Percentiles rank a stretch among this genome's conserved stretches.
These are phyloP conservation scores for Chloroceryle inda DNA, from an alignment of 2,797 vertebrate species.

Conservation along the genomic window DNA sequence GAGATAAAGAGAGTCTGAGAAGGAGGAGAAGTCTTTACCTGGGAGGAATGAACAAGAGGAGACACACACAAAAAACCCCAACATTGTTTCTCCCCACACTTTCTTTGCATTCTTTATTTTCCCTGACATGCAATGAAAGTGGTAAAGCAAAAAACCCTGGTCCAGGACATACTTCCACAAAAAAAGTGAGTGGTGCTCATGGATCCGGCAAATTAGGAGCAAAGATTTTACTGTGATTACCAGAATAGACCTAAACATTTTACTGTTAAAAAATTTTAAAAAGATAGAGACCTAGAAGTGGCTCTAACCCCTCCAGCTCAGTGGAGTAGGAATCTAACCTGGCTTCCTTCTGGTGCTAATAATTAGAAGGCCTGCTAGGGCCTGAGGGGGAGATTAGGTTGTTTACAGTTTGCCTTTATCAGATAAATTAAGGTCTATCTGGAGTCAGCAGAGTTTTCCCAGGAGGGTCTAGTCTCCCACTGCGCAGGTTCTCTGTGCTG, in stretches of 20 bases:
- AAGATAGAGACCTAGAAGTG: neutral
- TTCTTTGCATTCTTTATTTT: neutral
- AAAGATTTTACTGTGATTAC: neutral
- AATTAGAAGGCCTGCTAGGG: conserved; percentile 29
- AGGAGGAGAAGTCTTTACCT: neutral
- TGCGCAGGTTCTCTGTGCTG: neutral
- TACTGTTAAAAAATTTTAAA: neutral
- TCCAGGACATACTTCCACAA: neutral
- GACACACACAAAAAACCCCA: fast-evolving
- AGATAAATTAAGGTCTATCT: conserved; percentile 31
- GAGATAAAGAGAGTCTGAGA: conserved; percentile 21
- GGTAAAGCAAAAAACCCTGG: neutral
- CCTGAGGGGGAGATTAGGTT: conserved; percentile 13
- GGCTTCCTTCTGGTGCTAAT: neutral
- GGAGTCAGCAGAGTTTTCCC: conserved; percentile 37
- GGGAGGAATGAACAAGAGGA: conserved; percentile 1
- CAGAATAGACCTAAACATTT: neutral
- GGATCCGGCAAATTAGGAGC: neutral
- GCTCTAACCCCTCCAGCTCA: neutral
- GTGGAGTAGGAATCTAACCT: neutral
- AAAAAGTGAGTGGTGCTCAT: neutral
- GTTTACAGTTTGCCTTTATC: conserved; percentile 37
- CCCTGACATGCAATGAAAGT: neutral
- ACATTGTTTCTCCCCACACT: neutral
- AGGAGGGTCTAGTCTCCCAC: neutral